Evolutionary conservation across 2,797 vertebrate genomes (phyloP).

Genomic region (Pangasius sanitwongsei): DNA sequence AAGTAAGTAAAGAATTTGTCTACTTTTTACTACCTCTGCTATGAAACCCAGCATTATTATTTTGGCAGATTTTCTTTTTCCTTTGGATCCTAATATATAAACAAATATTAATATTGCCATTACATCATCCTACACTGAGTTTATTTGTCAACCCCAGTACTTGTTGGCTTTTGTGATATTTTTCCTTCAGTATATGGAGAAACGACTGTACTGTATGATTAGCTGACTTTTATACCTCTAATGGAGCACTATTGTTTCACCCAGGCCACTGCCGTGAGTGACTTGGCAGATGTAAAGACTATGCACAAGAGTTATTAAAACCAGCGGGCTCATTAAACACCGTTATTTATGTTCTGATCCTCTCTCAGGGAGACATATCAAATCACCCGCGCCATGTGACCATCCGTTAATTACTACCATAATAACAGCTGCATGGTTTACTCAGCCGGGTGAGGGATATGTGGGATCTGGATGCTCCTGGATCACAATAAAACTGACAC

Average conservation of each 20-base stretch:
- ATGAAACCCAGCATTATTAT: not conserved
- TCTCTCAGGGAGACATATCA: slow-evolving; percentile 58
- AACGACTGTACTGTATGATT: not conserved
- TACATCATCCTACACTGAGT: not conserved
- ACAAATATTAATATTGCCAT: not conserved
- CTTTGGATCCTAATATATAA: not conserved
- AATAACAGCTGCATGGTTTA: slow-evolving; percentile 71
- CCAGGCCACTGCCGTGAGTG: slow-evolving; percentile 42
- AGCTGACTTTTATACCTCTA: slow-evolving; percentile 46
- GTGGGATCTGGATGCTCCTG: slow-evolving; percentile 59
- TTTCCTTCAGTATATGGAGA: not conserved
- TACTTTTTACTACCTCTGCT: not conserved
- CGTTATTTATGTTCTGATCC: slow-evolving; percentile 71
- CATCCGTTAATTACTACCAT: slow-evolving; percentile 67
- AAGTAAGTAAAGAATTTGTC: not conserved
- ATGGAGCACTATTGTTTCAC: slow-evolving; percentile 54
- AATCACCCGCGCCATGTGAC: slow-evolving; percentile 57
- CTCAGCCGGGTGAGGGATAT: slow-evolving; percentile 60
- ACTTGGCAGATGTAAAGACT: slow-evolving; percentile 61
- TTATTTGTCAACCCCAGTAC: not conserved
- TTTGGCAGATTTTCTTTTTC: not conserved
- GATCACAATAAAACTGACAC: slow-evolving; percentile 74
- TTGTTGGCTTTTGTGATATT: not conserved
- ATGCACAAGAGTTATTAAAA: slow-evolving; percentile 65
- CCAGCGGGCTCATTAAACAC: slow-evolving; percentile 69